phyloP scores from a whole-genome alignment of 1,140 invertebrate genomes.

The Globodera ellingtonae region DNA sequence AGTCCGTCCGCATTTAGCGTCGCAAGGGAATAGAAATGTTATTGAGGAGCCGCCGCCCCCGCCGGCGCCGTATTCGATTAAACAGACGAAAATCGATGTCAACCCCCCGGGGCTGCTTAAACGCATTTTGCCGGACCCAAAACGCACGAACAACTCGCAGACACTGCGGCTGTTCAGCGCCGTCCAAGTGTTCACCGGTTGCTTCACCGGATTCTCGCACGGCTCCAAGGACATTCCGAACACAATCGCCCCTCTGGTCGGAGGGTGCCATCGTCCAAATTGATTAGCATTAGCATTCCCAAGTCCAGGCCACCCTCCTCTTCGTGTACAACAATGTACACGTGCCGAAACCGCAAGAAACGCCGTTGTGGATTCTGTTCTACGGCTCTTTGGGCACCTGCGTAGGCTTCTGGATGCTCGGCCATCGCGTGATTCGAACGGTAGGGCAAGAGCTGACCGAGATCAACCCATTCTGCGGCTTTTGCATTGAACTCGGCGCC shows the following conservation, averaged over 20 bases:
- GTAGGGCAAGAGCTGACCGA: slow-evolving; percentile 58
- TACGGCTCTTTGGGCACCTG: slow-evolving; percentile 53
- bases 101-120: slow-evolving; percentile 28
- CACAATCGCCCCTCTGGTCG: slow-evolving; percentile 38
- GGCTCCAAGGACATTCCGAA: slow-evolving; percentile 80
- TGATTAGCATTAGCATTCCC: not conserved
- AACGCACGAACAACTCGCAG: slow-evolving; percentile 37
- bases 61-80: no score
- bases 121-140: slow-evolving; percentile 46
- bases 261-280: not conserved
- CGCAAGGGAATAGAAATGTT: not conserved
- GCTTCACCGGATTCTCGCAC: slow-evolving; percentile 53
- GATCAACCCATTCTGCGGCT: slow-evolving; percentile 70
- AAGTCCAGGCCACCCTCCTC: slow-evolving; percentile 31
- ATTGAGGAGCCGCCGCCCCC: not conserved
- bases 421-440: slow-evolving; percentile 57
- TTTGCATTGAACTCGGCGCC: slow-evolving; percentile 90
- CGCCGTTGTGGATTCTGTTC: slow-evolving; percentile 47
- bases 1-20: not conserved
- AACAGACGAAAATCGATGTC: not conserved
- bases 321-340: slow-evolving; percentile 27
- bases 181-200: slow-evolving; percentile 51
- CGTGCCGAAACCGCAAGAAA: slow-evolving; percentile 27
- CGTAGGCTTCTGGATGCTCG: slow-evolving; percentile 57
- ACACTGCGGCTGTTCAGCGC: slow-evolving; percentile 42